Evolutionary conservation across 2,797 vertebrate genomes (phyloP), one percentile per base, ranked within the genome.

Genomic region (Pogonophryne albipinna): DNA sequence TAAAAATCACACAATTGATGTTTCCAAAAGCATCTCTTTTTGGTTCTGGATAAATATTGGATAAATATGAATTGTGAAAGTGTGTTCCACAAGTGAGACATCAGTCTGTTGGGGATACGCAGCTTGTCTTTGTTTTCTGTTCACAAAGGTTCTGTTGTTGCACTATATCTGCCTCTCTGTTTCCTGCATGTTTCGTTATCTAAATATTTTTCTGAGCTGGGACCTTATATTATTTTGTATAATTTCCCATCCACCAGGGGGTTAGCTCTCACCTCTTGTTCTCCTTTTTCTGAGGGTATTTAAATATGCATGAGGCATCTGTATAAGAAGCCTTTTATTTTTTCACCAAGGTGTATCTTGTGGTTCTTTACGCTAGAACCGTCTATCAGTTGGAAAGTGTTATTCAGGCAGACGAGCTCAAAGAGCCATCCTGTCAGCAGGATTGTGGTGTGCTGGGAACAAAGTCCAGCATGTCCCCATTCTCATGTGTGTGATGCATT

Each of bases 291-390:
- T 58, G 55, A 67, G 68, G 75, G 66, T 14, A 17, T 84, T 89
- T 88, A 86, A 86, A 88, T 90, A 93, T 93, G 81, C 23, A 90
- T 91, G 80, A 93, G 78, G 68, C 66, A 74, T 85, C 75, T 76
- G 71, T 84, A 79, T 87, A 79, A 73, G 78, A 45, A 45, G 45
- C 55, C 71, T 74, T 42, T 61, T 10, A 1, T 66, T 79, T 65
- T 14, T 57, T 71, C 62, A 44, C 11, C 56, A 46, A 11, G 51
- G 57, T 68, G 61, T 64, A 59, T 66, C 78, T 67, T 70, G 46
- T 61, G 60, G 17, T 63, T 74, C 23, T 76, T 67, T 49, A 68
- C 44, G 15, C 19, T 78, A 46, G 53, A 83, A 31, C 64, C 63
- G 71, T 91, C 85, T 71, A 77, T 87, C 77, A 87, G 45, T 44